Conservation (phyloP, 2,113 vertebrate genomes). For the Trichechus manatus region DNA sequence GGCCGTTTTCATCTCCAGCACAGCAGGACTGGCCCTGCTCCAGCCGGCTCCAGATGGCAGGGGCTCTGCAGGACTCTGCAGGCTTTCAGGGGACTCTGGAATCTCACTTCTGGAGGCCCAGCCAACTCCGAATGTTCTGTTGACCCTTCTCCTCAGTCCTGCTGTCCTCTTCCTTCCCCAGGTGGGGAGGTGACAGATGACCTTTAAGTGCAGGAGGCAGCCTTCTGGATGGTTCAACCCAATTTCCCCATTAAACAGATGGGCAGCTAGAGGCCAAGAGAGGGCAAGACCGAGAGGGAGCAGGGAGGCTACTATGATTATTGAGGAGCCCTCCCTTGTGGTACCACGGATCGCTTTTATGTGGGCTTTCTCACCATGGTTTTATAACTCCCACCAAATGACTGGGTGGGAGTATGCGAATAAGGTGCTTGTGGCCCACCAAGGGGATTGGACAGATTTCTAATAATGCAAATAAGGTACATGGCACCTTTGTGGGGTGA, state of each 20-base stretch:
- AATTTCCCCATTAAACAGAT: background rate
- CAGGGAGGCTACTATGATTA: background rate
- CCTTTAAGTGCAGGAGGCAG: background rate
- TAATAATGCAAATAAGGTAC: background rate
- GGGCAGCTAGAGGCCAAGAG: background rate
- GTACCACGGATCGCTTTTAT: background rate
- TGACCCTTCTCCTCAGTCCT: background rate
- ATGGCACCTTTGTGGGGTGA: background rate
- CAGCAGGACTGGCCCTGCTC: slow-evolving; percentile 69
- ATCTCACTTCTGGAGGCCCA: slow-evolving; percentile 1
- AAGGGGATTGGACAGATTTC: background rate
- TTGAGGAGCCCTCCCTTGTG: background rate
- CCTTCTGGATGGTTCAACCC: background rate
- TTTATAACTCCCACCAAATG: background rate
- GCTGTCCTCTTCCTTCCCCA: background rate
- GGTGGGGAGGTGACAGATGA: background rate
- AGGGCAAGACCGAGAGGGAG: background rate
- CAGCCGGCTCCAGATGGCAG: slow-evolving; percentile 68
- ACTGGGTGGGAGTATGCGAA: background rate
- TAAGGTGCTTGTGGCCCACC: background rate
- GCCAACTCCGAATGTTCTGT: background rate
- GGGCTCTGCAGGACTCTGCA: background rate
- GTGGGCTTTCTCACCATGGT: background rate
- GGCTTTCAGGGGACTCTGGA: background rate
- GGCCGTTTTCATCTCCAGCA: slow-evolving; percentile 64